Percentiles rank a stretch among this genome's conserved stretches.
Conservation (phyloP, 2,797 vertebrate genomes). For the Enteromius argenteus region DNA sequence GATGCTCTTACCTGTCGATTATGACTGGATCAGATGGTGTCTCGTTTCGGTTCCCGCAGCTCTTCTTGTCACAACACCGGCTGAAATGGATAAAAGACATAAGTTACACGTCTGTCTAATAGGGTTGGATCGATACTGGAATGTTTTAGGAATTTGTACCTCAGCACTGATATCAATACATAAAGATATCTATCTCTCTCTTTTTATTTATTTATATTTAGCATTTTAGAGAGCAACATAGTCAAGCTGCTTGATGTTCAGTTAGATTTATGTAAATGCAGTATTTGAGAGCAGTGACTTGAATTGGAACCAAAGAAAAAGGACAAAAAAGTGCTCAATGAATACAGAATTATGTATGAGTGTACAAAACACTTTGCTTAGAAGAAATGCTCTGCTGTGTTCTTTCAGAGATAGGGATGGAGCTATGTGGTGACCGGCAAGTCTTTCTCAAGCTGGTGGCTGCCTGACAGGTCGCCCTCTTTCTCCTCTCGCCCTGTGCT, state of each 20-base stretch:
- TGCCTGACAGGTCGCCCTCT: slow-evolving; percentile 59
- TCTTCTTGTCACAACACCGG: slow-evolving; percentile 75
- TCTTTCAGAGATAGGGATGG: neutral
- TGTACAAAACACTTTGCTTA: neutral
- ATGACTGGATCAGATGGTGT: slow-evolving; percentile 83
- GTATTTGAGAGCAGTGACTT: slow-evolving; percentile 5
- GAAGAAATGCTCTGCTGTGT: slow-evolving; percentile 5
- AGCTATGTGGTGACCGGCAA: slow-evolving; percentile 36
- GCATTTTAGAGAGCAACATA: neutral
- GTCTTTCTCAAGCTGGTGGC: slow-evolving; percentile 56
- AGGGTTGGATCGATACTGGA: neutral
- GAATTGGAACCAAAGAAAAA: neutral
- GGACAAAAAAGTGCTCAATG: neutral
- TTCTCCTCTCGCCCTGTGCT: slow-evolving; percentile 55
- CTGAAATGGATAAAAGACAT: slow-evolving; percentile 55
- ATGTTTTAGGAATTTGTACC: neutral
- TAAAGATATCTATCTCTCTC: neutral
- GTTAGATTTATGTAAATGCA: neutral
- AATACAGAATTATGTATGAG: neutral
- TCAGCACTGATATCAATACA: neutral
- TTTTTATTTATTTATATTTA: neutral
- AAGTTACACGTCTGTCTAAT: neutral
- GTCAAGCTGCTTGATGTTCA: neutral
- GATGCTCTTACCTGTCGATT: slow-evolving; percentile 79
- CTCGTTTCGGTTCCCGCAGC: slow-evolving; percentile 76